Conservation (phyloP, 1,140 invertebrate species). For the Monochamus saltuarius region DNA sequence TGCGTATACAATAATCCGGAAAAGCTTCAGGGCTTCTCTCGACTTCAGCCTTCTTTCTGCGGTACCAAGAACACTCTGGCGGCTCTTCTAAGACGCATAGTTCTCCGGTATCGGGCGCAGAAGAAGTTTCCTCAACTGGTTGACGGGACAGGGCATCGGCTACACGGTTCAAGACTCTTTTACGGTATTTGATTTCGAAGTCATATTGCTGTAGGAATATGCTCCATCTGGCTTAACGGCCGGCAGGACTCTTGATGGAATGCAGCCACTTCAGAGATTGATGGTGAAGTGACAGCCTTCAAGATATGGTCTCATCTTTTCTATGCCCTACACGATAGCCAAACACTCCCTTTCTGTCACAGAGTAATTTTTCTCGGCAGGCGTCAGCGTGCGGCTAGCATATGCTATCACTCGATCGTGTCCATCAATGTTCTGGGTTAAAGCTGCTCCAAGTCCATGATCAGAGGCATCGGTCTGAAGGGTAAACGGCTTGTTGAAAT, state of each 20-base stretch:
- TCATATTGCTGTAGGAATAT: constrained; percentile 50
- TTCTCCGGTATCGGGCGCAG: background rate
- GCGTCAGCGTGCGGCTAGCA: constrained; percentile 45
- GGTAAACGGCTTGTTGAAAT: constrained; percentile 8
- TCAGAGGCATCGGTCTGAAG: constrained; percentile 1
- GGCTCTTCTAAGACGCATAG: background rate
- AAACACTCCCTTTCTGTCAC: too few species aligned
- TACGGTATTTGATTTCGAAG: constrained; percentile 34
- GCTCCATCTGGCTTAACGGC: constrained; percentile 53
- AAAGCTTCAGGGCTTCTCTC: background rate
- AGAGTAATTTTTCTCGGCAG: constrained; percentile 50
- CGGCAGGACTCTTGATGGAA: too few species aligned
- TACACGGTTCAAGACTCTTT: background rate
- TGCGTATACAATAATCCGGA: constrained; percentile 25
- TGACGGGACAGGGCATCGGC: constrained; percentile 14
- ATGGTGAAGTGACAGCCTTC: constrained; percentile 45
- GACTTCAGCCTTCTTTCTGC: background rate
- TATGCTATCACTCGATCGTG: constrained; percentile 47
- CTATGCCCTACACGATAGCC: constrained; percentile 50
- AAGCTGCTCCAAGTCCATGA: background rate
- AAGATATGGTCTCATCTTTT: constrained; percentile 52
- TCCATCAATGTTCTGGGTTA: constrained; percentile 30
- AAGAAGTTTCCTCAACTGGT: background rate
- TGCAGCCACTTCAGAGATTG: too few species aligned
- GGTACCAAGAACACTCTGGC: background rate